These are phyloP conservation scores for Silurus glanis DNA, from an alignment of 2,113 vertebrate species.

Conservation along the genomic window DNA sequence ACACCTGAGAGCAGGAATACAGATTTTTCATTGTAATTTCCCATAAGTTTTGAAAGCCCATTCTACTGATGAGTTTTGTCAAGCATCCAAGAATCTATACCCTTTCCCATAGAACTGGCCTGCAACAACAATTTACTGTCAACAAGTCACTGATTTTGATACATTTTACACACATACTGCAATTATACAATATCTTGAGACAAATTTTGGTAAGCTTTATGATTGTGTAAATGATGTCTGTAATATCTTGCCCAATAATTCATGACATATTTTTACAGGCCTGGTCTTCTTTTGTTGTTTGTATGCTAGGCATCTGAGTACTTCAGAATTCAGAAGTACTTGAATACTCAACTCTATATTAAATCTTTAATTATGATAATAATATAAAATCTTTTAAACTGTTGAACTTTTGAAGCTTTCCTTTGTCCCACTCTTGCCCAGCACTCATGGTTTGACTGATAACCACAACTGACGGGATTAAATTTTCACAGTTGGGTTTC, in stretches of 20 bases:
- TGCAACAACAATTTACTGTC: background rate
- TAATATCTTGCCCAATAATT: background rate
- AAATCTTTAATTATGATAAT: background rate
- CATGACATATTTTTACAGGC: background rate
- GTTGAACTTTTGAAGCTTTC: background rate
- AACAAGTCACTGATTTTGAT: background rate
- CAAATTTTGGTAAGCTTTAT: background rate
- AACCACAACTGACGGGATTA: slow-evolving; percentile 23
- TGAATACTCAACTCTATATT: background rate
- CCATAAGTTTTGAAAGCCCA: background rate
- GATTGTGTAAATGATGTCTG: background rate
- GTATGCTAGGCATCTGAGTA: too few relatives aligned
- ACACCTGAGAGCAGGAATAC: background rate
- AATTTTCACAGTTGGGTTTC: slow-evolving; percentile 38
- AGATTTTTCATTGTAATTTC: background rate
- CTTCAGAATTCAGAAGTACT: too few relatives aligned
- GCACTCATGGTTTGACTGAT: background rate
- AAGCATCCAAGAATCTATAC: background rate
- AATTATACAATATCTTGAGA: background rate
- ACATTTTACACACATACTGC: background rate
- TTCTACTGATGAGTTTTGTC: background rate
- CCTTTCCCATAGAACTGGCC: background rate
- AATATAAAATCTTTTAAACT: background rate
- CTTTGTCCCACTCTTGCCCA: background rate
- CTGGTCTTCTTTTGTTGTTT: background rate